Percentiles rank a stretch among this genome's conserved stretches.
Evolutionary conservation across 2,888 invertebrate species (phyloP).

Genomic region (Parnassius smintheus): DNA sequence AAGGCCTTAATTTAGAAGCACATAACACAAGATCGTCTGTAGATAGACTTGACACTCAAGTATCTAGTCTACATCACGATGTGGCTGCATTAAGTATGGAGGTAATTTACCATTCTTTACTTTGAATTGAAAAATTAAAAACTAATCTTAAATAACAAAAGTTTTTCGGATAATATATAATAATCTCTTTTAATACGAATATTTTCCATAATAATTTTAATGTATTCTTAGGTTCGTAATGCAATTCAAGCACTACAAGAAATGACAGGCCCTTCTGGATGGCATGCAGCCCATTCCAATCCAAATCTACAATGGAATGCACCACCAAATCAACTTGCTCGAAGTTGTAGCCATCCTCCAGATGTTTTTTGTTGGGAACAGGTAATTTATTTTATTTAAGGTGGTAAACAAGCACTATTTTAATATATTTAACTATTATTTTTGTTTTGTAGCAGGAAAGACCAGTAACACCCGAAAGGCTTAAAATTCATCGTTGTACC

Average conservation of each 20-base stretch:
- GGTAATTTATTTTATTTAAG: constrained; percentile 39
- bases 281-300: constrained; percentile 90
- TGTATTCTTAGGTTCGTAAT: constrained; percentile 83
- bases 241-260: constrained; percentile 92
- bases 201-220: not conserved
- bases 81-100: constrained; percentile 92
- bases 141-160: too few species aligned
- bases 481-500: constrained; percentile 69
- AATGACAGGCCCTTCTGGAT: constrained; percentile 85
- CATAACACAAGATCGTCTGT: constrained; percentile 79
- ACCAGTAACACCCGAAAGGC: constrained; percentile 64
- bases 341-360: constrained; percentile 92
- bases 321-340: constrained; percentile 82
- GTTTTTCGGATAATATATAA: too few species aligned
- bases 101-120: constrained; percentile 59
- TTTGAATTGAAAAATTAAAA: too few species aligned
- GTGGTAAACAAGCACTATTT: not conserved
- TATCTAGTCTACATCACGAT: constrained; percentile 91
- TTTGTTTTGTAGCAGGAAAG: constrained; percentile 59
- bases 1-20: constrained; percentile 82
- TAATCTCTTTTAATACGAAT: constrained; percentile 8
- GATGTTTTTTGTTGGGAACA: constrained; percentile 91
- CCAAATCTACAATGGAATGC: constrained; percentile 86
- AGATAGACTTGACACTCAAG: constrained; percentile 90
- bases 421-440: not conserved